These are phyloP conservation scores for Drosophila nebulosa DNA, from an alignment of 1,140 invertebrate species.

Conservation along the genomic window DNA sequence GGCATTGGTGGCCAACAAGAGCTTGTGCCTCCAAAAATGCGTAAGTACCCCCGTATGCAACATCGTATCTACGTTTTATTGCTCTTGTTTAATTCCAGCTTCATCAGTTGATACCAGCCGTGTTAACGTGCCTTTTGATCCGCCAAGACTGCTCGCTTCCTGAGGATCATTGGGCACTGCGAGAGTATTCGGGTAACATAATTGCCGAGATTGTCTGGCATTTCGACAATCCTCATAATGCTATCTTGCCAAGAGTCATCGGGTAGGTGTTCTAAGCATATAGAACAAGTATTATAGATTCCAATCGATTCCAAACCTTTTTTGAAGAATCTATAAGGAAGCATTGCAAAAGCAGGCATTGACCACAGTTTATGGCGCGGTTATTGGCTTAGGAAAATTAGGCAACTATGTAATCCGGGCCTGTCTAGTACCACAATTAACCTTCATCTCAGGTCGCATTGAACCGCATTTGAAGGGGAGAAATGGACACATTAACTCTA, in stretches of 20 bases:
- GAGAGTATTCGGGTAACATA: constrained; percentile 44
- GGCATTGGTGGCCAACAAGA: constrained; percentile 19
- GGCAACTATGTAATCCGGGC: constrained; percentile 17
- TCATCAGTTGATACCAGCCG: constrained; percentile 37
- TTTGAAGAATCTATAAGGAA: constrained; percentile 27
- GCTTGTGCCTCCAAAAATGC: constrained; percentile 20
- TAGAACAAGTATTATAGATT: not conserved
- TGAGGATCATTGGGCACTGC: constrained; percentile 34
- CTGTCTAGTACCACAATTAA: constrained; percentile 33
- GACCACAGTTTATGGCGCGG: constrained; percentile 36
- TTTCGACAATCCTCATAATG: not conserved
- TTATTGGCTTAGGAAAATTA: constrained; percentile 42
- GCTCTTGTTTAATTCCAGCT: constrained; percentile 15
- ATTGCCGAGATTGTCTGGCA: constrained; percentile 19
- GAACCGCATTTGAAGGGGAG: not conserved
- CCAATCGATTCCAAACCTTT: not conserved
- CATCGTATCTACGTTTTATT: not conserved
- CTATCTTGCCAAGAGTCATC: constrained; percentile 27
- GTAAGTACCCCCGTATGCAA: constrained; percentile 25
- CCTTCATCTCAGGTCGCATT: constrained; percentile 12
- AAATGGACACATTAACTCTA: not conserved
- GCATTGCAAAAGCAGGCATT: constrained; percentile 7
- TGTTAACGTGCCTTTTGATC: constrained; percentile 28
- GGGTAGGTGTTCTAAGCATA: constrained; percentile 11
- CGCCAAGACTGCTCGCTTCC: not conserved